Percentiles rank a stretch among this genome's conserved stretches.
Evolutionary conservation across 2,888 invertebrate genomes (phyloP).

Genomic region (Drepana falcataria): DNA sequence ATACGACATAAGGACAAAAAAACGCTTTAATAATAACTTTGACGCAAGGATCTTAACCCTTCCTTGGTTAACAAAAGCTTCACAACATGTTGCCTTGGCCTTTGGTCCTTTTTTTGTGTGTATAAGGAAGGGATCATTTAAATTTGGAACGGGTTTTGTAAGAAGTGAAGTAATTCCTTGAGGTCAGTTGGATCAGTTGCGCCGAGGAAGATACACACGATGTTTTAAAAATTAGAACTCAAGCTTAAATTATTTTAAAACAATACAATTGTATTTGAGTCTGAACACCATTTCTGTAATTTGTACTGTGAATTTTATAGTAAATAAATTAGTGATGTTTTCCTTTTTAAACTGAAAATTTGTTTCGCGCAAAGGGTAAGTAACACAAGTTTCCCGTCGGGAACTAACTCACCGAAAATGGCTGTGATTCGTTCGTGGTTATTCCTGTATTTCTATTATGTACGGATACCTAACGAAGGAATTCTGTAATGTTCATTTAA

Average conservation of each 20-base stretch:
- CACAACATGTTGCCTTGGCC: conserved; percentile 70
- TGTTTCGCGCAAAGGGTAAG: background rate
- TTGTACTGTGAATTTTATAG: too few species aligned
- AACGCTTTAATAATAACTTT: conserved; percentile 77
- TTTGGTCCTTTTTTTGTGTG: conserved; percentile 50
- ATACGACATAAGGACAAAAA: conserved; percentile 70
- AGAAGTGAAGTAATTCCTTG: conserved; percentile 50
- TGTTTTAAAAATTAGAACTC: conserved; percentile 18
- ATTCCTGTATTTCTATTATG: background rate
- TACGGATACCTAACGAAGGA: too few species aligned
- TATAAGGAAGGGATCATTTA: conserved; percentile 69
- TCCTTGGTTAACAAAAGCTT: conserved; percentile 70
- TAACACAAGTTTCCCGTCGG: conserved; percentile 1
- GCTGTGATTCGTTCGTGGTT: background rate
- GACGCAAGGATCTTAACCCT: conserved; percentile 70
- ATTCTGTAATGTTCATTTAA: too few species aligned
- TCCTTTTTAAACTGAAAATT: background rate
- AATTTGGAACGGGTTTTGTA: conserved; percentile 69
- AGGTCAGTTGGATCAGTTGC: conserved; percentile 67
- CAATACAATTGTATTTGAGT: too few species aligned
- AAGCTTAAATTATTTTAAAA: background rate
- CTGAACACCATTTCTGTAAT: too few species aligned
- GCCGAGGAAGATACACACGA: conserved; percentile 53
- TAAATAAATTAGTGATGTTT: too few species aligned
- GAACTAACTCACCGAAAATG: background rate